Conservation (phyloP, 2,113 vertebrate species). For the Petrocephalus microphthalmus region DNA sequence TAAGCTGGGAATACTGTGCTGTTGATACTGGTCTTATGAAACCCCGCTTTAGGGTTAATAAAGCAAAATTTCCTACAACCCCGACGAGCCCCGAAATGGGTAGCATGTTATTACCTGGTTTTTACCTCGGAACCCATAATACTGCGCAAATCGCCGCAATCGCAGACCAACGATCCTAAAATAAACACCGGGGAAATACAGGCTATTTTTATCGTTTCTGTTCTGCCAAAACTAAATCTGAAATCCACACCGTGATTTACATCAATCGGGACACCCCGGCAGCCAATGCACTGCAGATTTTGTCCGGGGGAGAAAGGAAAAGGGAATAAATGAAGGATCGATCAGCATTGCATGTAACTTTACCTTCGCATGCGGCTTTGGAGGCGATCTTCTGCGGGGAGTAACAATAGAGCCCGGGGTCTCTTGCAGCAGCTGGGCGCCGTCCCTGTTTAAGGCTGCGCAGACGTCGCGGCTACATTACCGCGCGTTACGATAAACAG, state of each 20-base stretch:
- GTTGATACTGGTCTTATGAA: neutral
- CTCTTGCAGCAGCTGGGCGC: neutral
- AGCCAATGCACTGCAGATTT: neutral
- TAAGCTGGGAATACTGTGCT: neutral
- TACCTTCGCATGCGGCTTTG: constrained; percentile 2
- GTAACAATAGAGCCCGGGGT: neutral
- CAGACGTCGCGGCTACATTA: neutral
- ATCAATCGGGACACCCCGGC: neutral
- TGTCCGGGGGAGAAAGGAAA: neutral
- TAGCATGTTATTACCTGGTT: neutral
- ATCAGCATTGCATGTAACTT: neutral
- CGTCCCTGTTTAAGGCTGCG: neutral
- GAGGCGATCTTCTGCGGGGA: neutral
- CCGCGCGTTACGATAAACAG: neutral
- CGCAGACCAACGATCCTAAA: neutral
- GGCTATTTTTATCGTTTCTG: neutral
- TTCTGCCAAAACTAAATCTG: neutral
- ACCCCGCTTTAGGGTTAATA: neutral
- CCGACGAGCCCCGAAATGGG: neutral
- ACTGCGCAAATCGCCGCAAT: neutral
- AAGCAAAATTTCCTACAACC: neutral
- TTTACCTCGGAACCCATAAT: neutral
- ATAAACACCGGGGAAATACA: neutral
- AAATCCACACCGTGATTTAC: neutral
- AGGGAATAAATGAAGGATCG: neutral